Conservation (phyloP, 2,888 invertebrate genomes). For the Drosophila fulvimacula region DNA sequence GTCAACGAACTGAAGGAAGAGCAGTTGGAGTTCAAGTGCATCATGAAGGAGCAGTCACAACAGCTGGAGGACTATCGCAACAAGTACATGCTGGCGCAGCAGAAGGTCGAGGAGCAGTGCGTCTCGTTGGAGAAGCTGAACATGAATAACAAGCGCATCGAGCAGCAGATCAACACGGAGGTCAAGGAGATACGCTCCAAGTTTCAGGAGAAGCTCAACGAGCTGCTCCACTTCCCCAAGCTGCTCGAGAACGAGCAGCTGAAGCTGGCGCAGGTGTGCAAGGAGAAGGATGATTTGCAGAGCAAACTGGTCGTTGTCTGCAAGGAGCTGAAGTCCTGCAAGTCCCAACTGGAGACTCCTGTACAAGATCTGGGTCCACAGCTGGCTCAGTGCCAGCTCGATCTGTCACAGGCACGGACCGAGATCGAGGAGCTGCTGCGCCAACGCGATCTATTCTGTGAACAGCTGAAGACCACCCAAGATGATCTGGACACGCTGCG, state of each 20-base stretch:
- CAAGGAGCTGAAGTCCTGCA: slow-evolving; percentile 80
- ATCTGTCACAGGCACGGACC: slow-evolving; percentile 66
- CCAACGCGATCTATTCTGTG: slow-evolving; percentile 81
- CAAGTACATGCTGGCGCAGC: slow-evolving; percentile 83
- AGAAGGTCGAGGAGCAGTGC: slow-evolving; percentile 83
- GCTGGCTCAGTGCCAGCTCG: slow-evolving; percentile 74
- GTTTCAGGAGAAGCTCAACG: slow-evolving; percentile 83
- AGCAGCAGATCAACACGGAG: slow-evolving; percentile 83
- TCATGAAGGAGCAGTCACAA: slow-evolving; percentile 83
- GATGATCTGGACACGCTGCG: slow-evolving; percentile 83
- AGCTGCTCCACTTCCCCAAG: slow-evolving; percentile 83
- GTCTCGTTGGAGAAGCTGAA: slow-evolving; percentile 82
- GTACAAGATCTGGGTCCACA: slow-evolving; percentile 71
- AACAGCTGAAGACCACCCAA: slow-evolving; percentile 78
- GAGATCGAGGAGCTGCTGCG: slow-evolving; percentile 76
- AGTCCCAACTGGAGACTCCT: slow-evolving; percentile 59
- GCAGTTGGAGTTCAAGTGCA: slow-evolving; percentile 83
- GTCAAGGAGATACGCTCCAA: slow-evolving; percentile 83
- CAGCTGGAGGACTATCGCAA: slow-evolving; percentile 84
- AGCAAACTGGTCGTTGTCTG: slow-evolving; percentile 81
- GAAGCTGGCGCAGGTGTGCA: slow-evolving; percentile 78
- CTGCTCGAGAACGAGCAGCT: slow-evolving; percentile 83
- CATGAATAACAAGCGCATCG: slow-evolving; percentile 83
- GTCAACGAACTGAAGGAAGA: slow-evolving; percentile 82
- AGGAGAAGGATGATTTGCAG: slow-evolving; percentile 82